Percentiles rank a stretch among this genome's conserved stretches.
Evolutionary conservation across 2,888 invertebrate genomes (phyloP).

Genomic region (Ophion ventricosus): DNA sequence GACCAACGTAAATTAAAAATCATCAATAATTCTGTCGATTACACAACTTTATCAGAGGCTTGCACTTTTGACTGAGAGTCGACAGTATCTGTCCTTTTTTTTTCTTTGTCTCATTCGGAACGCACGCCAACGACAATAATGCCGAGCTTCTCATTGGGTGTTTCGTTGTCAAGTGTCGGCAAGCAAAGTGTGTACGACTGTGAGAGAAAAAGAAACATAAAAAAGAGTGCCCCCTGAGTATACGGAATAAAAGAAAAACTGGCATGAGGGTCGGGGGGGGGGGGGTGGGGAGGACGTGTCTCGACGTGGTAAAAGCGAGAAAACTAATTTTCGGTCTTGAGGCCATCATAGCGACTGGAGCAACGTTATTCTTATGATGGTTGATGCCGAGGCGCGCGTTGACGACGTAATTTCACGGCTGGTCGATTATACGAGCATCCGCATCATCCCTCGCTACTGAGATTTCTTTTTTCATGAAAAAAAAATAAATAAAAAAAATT

Average conservation of each 20-base stretch:
- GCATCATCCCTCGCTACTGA: conserved; percentile 51
- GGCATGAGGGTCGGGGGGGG: too few relatives aligned
- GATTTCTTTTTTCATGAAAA: conserved; percentile 15
- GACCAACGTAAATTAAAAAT: not conserved
- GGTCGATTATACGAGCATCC: conserved; percentile 64
- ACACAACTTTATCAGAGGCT: not conserved
- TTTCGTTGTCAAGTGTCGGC: conserved; percentile 25
- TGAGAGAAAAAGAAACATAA: not conserved
- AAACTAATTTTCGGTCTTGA: conserved; percentile 57
- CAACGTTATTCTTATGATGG: conserved; percentile 57
- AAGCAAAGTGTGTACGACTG: conserved; percentile 5
- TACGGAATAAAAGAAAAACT: conserved; percentile 18
- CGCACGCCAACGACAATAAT: conserved; percentile 8
- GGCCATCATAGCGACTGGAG: conserved; percentile 28
- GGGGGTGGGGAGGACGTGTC: conserved; percentile 12
- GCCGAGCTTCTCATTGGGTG: not conserved
- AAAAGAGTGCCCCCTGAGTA: not conserved
- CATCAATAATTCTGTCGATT: not conserved
- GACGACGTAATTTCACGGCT: conserved; percentile 64
- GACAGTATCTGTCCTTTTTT: not conserved
- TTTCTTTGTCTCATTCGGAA: not conserved
- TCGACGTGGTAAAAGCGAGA: conserved; percentile 42
- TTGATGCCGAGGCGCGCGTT: conserved; percentile 34
- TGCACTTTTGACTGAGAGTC: not conserved
- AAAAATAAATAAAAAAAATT: too few relatives aligned